Percentiles rank a stretch among this genome's conserved stretches.
Evolutionary conservation across 2,113 vertebrate genomes (phyloP).

Genomic region (Tricholaema leucomelas): DNA sequence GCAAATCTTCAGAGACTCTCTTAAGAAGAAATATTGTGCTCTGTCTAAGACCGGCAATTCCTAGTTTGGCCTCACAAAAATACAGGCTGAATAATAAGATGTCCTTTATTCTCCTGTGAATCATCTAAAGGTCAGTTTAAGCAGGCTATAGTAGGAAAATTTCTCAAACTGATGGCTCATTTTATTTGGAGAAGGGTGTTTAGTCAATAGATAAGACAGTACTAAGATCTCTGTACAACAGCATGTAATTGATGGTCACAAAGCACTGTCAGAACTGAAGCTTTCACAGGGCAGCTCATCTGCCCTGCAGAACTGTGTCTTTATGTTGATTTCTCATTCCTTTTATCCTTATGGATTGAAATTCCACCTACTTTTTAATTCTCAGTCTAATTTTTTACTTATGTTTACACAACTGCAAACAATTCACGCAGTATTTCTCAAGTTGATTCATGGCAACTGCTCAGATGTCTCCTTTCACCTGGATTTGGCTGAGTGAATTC

Average conservation of each 20-base stretch:
- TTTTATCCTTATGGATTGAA: background rate
- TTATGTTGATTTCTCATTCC: background rate
- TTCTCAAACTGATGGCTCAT: constrained; percentile 45
- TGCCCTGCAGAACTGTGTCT: background rate
- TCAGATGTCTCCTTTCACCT: background rate
- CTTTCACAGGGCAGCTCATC: background rate
- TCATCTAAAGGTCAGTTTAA: constrained; percentile 51
- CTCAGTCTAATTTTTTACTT: background rate
- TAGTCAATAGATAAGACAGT: constrained; percentile 34
- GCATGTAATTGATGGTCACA: background rate
- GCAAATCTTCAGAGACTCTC: background rate
- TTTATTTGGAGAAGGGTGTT: constrained; percentile 33
- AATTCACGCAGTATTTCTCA: background rate
- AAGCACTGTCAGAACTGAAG: background rate
- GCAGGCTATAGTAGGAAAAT: constrained; percentile 26
- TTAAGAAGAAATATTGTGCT: background rate
- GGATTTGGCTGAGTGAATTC: background rate
- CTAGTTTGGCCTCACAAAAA: background rate
- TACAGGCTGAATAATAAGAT: background rate
- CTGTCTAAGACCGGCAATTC: background rate
- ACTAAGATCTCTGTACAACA: background rate
- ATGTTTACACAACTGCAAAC: background rate
- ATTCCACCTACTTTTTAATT: background rate
- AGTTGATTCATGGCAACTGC: background rate
- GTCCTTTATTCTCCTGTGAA: background rate